phyloP scores from a whole-genome alignment of 2,888 invertebrate species.

The Epinotia ramella region DNA sequence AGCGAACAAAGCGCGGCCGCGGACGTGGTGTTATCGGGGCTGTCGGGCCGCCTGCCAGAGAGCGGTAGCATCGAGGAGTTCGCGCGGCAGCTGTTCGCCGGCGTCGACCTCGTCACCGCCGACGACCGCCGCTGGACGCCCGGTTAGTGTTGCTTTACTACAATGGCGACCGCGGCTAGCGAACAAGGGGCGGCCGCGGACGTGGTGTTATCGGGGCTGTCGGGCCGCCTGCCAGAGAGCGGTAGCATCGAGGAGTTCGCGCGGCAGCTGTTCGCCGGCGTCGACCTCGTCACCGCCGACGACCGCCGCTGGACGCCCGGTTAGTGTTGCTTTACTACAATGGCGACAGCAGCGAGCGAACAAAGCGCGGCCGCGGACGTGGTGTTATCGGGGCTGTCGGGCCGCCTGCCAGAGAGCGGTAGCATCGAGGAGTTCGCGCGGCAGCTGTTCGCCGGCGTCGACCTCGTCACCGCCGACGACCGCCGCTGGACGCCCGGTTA shows the following conservation, averaged over 20 bases:
- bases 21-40: no score
- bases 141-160: no score
- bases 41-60: no score
- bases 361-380: background rate
- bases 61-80: no score
- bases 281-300: conserved; percentile 97
- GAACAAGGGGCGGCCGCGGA: conserved; percentile 82
- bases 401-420: conserved; percentile 92
- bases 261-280: conserved; percentile 94
- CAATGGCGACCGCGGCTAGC: conserved; percentile 75
- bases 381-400: rapidly evolving
- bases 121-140: no score
- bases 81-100: no score
- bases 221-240: conserved; percentile 96
- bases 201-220: conserved; percentile 93
- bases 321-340: conserved; percentile 48
- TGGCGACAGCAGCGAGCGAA: background rate
- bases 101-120: no score
- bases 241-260: conserved; percentile 96
- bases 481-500: conserved; percentile 88
- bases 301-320: conserved; percentile 94
- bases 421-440: conserved; percentile 96
- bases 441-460: conserved; percentile 95
- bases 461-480: conserved; percentile 96
- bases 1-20: no score